Evolutionary conservation across 2,797 vertebrate species (phyloP).

Genomic region (Poeciliopsis gracilis): DNA sequence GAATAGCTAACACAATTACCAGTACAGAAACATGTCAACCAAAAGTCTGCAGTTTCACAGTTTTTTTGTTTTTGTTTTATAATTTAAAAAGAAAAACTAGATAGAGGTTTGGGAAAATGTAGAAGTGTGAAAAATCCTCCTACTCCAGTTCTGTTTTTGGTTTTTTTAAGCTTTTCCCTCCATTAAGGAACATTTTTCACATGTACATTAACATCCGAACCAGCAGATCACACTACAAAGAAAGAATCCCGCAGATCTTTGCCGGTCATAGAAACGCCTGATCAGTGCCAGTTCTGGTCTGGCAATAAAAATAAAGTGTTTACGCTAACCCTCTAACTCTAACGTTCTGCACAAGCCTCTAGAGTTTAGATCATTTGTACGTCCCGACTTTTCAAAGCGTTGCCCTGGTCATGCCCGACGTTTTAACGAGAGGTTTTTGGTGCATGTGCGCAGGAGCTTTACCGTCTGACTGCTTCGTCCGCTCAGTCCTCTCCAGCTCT

Average conservation of each 20-base stretch:
- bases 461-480: constrained; percentile 85
- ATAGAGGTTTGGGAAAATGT: neutral
- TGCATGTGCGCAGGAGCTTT: constrained; percentile 48
- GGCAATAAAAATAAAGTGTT: neutral
- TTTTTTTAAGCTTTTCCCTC: neutral
- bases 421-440: neutral
- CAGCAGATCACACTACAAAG: neutral
- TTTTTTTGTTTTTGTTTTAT: neutral
- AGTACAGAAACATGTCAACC: neutral
- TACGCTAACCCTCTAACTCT: neutral
- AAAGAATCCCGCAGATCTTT: neutral
- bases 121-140: neutral
- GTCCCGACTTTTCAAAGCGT: neutral
- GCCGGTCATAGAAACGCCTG: neutral
- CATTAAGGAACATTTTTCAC: neutral
- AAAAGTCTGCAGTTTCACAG: neutral
- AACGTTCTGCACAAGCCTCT: neutral
- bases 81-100: neutral
- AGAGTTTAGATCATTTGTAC: neutral
- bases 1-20: neutral
- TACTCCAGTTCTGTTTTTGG: neutral
- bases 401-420: neutral
- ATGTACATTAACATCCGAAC: neutral
- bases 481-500: constrained; percentile 87
- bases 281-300: neutral